Evolutionary conservation across 2,113 vertebrate species (phyloP).

Genomic region (Rutilus rutilus): DNA sequence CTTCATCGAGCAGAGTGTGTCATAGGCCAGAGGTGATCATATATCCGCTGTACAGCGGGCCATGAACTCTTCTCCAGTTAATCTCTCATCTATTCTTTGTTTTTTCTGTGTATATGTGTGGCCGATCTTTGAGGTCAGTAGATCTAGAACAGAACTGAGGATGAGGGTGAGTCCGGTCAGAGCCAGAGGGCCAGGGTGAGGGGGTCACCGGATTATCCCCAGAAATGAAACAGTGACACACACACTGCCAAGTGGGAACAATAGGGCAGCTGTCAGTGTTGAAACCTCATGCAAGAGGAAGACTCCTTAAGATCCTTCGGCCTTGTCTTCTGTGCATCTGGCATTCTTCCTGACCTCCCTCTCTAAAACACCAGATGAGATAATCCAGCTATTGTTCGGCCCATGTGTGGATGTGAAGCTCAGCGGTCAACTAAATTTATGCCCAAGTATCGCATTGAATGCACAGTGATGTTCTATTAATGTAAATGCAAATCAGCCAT

Average conservation of each 20-base stretch:
- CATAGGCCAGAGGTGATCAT: conserved; percentile 38
- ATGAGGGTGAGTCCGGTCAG: conserved; percentile 37
- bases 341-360: conserved; percentile 24
- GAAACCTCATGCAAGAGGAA: conserved; percentile 40
- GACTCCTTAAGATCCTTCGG: conserved; percentile 44
- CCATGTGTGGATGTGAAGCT: conserved; percentile 47
- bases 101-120: conserved; percentile 23
- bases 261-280: conserved; percentile 58
- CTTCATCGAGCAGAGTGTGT: conserved; percentile 28
- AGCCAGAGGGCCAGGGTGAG: conserved; percentile 44
- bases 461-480: conserved; percentile 35
- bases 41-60: conserved; percentile 22
- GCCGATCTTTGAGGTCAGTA: conserved; percentile 23
- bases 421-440: conserved; percentile 37
- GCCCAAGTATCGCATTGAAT: background rate
- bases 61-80: conserved; percentile 43
- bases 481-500: conserved; percentile 45
- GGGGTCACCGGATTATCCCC: conserved; percentile 52
- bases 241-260: conserved; percentile 44
- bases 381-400: conserved; percentile 45
- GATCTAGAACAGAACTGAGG: conserved; percentile 45
- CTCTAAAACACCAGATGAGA: conserved; percentile 34
- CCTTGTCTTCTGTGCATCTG: conserved; percentile 51
- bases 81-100: conserved; percentile 37
- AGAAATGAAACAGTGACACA: conserved; percentile 49